Evolutionary conservation across 2,888 invertebrate genomes (phyloP).

Genomic region (Baronia brevicornis): DNA sequence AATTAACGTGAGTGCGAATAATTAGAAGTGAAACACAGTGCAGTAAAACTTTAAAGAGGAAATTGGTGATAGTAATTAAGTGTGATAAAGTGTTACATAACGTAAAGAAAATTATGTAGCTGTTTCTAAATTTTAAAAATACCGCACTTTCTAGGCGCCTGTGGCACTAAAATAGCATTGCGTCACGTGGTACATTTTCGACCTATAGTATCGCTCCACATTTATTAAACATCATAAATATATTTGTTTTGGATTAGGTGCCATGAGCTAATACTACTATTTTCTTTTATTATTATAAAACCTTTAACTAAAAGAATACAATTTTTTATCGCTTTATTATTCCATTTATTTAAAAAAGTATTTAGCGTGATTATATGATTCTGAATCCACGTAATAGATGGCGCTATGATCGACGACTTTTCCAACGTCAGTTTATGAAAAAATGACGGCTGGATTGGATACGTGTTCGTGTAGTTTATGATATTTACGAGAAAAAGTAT

Average conservation of each 20-base stretch:
- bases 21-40: constrained; percentile 55
- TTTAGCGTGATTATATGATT: constrained; percentile 28
- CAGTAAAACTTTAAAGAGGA: constrained; percentile 33
- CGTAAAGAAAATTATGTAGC: constrained; percentile 41
- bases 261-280: constrained; percentile 13
- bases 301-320: background rate
- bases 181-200: constrained; percentile 66
- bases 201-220: constrained; percentile 73
- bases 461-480: constrained; percentile 74
- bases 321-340: constrained; percentile 12
- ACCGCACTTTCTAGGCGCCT: constrained; percentile 74
- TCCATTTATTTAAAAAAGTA: constrained; percentile 22
- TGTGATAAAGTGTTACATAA: constrained; percentile 73
- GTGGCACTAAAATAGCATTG: constrained; percentile 64
- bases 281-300: constrained; percentile 12
- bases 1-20: constrained; percentile 48
- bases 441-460: constrained; percentile 74
- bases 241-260: constrained; percentile 16
- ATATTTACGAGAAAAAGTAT: constrained; percentile 74
- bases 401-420: constrained; percentile 42
- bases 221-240: constrained; percentile 48
- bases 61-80: constrained; percentile 50
- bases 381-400: constrained; percentile 37
- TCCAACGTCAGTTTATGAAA: constrained; percentile 68
- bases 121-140: constrained; percentile 70